Base-by-base conservation (phyloP, 2,888 invertebrate species). In the Euplagia quadripunctaria region DNA sequence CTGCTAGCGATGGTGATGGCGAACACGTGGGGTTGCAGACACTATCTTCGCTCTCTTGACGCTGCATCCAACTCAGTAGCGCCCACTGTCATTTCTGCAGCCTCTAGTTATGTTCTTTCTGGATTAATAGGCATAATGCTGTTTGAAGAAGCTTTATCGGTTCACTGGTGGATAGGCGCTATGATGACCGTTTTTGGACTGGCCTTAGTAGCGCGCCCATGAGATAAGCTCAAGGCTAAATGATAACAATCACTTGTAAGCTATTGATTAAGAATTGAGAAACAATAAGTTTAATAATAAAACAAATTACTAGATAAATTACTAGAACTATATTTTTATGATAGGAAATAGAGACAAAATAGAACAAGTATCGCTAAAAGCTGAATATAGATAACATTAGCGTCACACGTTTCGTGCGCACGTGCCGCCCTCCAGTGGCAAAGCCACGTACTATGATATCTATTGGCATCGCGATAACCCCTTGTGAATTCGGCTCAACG, bases 121-220 rank as follows among this genome's bases (percentile, higher is more conserved):
- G 98, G 98, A 64, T 74, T 98, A 58, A 93, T 97, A 72, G 98
- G 98, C 7, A 94, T 96, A 71, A 75, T 97, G 12, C 83, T 98
- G 64, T 98, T 98, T 91, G 96, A 96, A 41, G 98, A 98, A 91
- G 93, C 96, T 0, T 96, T 97, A 0, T 97, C 97, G 0, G 68
- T 97, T 9, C 88, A 96, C 55, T 98, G 98, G 97, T 97, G 97
- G 97, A 83, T 96, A 14, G 98, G 98, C 1, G 97, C 97, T 8
- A 88, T 96, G 31, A 93, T 98, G 17, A 97, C 98, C 74, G 90
- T 98, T 11, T 85, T 96, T 58, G 98, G 98, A 11, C 93, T 98
- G 43, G 91, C 97, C 43, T 93, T 98, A 73, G 96, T 98, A 8
- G 95, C 96, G 0, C 88, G 88, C 17, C 92, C 94, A 0, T 84